A percentile compares a stretch with the other conserved stretches of the same genome.
Evolutionary conservation across 2,113 vertebrate genomes (phyloP).

Genomic region (Elgaria multicarinata): DNA sequence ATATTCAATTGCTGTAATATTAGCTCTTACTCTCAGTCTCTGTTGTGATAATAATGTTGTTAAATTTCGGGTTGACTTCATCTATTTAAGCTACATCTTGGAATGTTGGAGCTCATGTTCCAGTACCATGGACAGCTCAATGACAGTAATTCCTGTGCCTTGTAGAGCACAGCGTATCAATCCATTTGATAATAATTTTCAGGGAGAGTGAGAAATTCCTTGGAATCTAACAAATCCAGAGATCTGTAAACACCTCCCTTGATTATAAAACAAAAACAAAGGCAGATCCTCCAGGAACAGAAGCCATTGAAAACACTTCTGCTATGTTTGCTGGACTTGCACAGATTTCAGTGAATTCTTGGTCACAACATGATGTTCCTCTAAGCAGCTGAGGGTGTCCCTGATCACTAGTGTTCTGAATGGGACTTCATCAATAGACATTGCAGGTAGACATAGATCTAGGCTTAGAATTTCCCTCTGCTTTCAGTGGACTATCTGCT

Average conservation of each 20-base stretch:
- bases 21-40: not conserved
- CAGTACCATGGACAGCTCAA: slow-evolving; percentile 72
- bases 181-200: slow-evolving; percentile 47
- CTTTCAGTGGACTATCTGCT: not conserved
- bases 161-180: slow-evolving; percentile 8
- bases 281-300: not conserved
- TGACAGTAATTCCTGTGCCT: not conserved
- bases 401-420: not conserved
- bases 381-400: too few species aligned
- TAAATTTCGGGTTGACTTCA: not conserved
- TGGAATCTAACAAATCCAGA: not conserved
- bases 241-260: not conserved
- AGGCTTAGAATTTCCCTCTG: not conserved
- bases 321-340: not conserved
- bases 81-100: not conserved
- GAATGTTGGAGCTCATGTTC: not conserved
- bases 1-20: not conserved
- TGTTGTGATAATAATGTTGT: not conserved
- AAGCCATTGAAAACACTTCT: not conserved
- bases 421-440: not conserved
- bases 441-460: not conserved
- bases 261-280: not conserved
- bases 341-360: not conserved
- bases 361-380: not conserved
- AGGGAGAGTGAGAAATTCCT: not conserved